Conservation (phyloP, 2,113 vertebrate species). For the Chionodraco myersi region DNA sequence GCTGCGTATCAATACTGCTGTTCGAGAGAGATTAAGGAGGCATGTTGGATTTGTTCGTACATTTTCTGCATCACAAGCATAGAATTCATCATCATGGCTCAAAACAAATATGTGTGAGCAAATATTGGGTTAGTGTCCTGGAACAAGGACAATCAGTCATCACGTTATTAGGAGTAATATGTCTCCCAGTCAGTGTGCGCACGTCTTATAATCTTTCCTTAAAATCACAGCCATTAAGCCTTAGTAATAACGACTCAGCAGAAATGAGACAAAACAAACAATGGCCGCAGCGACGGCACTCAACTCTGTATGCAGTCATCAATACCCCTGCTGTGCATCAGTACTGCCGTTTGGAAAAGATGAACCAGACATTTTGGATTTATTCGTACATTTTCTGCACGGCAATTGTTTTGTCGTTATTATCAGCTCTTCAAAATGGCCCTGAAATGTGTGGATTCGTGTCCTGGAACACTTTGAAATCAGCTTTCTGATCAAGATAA, state of each 20-base stretch:
- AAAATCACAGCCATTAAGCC: not conserved
- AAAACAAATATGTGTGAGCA: not conserved
- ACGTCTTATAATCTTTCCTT: not conserved
- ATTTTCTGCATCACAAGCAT: not conserved
- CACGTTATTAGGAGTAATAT: not conserved
- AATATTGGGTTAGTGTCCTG: not conserved
- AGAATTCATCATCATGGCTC: not conserved
- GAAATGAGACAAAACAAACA: conserved; percentile 15
- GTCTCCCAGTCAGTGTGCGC: not conserved
- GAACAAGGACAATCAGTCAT: not conserved
- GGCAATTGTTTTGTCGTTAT: no score
- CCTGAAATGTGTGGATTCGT: no score
- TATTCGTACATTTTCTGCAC: no score
- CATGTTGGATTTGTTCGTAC: no score
- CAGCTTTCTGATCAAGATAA: no score
- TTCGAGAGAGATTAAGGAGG: not conserved
- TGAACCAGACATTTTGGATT: no score
- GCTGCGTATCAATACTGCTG: not conserved
- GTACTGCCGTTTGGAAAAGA: no score
- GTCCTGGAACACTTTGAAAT: no score
- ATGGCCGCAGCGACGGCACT: no score
- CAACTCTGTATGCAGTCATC: no score
- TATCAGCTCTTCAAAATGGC: no score
- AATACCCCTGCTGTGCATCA: no score
- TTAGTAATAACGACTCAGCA: not conserved